Evolutionary conservation across 2,113 vertebrate genomes (phyloP), one percentile per base, ranked within the genome.

Genomic region (Pitta sordida): DNA sequence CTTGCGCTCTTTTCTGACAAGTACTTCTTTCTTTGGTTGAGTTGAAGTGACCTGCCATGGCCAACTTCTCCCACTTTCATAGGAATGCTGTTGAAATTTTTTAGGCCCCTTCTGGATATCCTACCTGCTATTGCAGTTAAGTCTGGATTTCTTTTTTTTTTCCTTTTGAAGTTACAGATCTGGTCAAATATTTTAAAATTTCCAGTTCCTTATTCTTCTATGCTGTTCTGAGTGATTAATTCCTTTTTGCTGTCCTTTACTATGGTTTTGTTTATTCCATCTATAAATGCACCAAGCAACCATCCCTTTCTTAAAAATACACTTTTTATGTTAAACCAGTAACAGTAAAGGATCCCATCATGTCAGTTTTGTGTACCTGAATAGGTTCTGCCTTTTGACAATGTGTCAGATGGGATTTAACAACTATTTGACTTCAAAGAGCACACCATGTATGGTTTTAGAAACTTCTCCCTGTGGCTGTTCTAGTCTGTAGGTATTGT

Each of bases 381-480:
- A 41, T 56, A 68, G 48, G 11, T 83, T 95, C 64, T 67, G 46
- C 64, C 62, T 89, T 88, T 84, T 89, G 83, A 81, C 1, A 1
- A 3, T 87, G n/a, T 68, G 91, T 93, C 62, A 78, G 49, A 7
- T 73, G 62, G 70, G 55, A 79, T 93, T 96, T 94, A 65, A 76
- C 58, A 95, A 87, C 58, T 65, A 13, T 34, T 86, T 93, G 62
- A 30, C 70, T 94, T 91, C 34, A 71, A 82, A 71, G 74, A 79
- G 15, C 5, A 4, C 20, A 53, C 30, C n/a, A 36, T 76, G 89
- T 91, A 62, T 43, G 16, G 46, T 13, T 91, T 88, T 75, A 84
- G 74, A 79, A 92, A 76, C 41, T 52, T 60, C n/a, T 89, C 41
- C 62, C 48, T 48, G 19, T 87, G 67, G 32, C 78, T 88, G 29